Evolutionary conservation across 2,113 vertebrate genomes (phyloP), one percentile per base, ranked within the genome.

Genomic region (Trematomus loennbergii): DNA sequence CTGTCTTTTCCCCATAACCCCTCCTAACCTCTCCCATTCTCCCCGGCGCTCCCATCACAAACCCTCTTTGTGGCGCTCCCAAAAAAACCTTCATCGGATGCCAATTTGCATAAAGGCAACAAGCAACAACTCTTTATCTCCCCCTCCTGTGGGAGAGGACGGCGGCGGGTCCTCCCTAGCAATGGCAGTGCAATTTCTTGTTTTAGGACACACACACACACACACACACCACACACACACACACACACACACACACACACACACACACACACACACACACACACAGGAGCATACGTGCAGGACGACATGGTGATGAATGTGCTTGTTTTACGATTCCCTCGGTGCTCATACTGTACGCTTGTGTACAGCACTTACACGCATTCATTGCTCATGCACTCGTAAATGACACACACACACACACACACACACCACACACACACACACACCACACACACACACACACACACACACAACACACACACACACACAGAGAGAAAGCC

Each of bases 101-200:
- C 92, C 92, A 93, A 94, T 95, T 95, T 95, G 92, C 93, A 95
- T 95, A 88, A 93, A 94, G 86, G 94, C 93, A 94, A 93, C 93
- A 93, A 94, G 94, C 91, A 93, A 88, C 88, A 90, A 93, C 89
- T 88, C 92, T 93, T 92, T 81, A 75, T 59, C 4, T 25, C 20
- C 78, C 68, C 65, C 16, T 92, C 57, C 78, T 85, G 79, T 83
- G 86, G 82, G 80, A 88, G 58, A 72, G 84, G 82, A 81, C 53
- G 40, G 81, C 88, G 70, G 79, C 75, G 63, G 87, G 89, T 87
- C 89, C 87, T 77, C 90, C 87, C 79, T 74, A 16, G 69, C 75
- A 55, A 29, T 81, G 81, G 73, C 83, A 58, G 5, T 4, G 61
- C 82, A 73, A 72, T 76, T 72, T 87, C 82, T 91, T 88, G 29